These are phyloP conservation scores for Caenorhabditis tropicalis DNA, from an alignment of 1,140 invertebrate species.

Conservation along the genomic window DNA sequence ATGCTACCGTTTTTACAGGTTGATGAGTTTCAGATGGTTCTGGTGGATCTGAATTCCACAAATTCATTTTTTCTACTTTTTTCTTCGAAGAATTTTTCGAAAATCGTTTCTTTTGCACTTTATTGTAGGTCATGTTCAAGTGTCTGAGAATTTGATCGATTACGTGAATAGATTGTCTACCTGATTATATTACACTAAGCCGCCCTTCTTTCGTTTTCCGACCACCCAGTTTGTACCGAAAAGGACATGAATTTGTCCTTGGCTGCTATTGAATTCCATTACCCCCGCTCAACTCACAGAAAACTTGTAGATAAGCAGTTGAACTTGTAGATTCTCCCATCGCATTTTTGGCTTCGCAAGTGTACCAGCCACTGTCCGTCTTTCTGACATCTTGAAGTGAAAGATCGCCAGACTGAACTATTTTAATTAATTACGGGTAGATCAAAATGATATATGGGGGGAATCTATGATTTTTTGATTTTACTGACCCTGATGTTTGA, in stretches of 20 bases:
- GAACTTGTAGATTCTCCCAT: constrained; percentile 46
- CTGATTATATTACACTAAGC: not conserved
- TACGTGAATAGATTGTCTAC: not conserved
- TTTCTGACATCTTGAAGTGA: constrained; percentile 59
- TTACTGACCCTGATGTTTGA: constrained; percentile 55
- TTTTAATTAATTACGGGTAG: too few relatives aligned
- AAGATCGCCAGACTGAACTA: constrained; percentile 68
- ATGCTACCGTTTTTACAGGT: constrained; percentile 57
- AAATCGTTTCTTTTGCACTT: not conserved
- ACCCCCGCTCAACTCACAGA: constrained; percentile 56
- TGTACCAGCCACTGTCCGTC: constrained; percentile 62
- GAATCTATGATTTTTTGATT: not conserved
- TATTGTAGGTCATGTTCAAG: not conserved
- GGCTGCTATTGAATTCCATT: not conserved
- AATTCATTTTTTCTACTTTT: too few relatives aligned
- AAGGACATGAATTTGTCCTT: not conserved
- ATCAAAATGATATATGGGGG: not conserved
- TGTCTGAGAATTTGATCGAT: not conserved
- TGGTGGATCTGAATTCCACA: constrained; percentile 66
- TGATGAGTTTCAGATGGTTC: constrained; percentile 58
- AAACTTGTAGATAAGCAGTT: constrained; percentile 63
- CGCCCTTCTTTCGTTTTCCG: not conserved
- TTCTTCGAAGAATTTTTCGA: constrained; percentile 1
- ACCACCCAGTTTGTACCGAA: not conserved
- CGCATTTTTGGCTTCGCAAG: constrained; percentile 61